Conservation (phyloP, 2,888 invertebrate species). For the Drosophila koepferae region DNA sequence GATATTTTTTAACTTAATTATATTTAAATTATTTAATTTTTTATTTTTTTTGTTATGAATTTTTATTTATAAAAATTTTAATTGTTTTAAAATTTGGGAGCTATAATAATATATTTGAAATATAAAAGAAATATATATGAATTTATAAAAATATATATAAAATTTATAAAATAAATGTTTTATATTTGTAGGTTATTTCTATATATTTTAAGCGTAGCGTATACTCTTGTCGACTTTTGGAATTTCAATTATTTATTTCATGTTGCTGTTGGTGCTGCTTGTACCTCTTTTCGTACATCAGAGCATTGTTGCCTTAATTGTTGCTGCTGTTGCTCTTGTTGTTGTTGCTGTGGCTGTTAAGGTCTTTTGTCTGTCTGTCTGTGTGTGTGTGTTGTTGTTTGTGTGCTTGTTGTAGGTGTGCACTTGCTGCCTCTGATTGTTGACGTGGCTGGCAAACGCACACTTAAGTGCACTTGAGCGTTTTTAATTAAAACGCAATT, state of each 20-base stretch:
- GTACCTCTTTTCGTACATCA: constrained; percentile 24
- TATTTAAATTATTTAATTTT: too few species aligned
- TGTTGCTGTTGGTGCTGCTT: not conserved
- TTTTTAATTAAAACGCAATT: constrained; percentile 79
- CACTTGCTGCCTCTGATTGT: constrained; percentile 56
- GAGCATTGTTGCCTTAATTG: constrained; percentile 53
- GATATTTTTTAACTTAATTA: too few species aligned
- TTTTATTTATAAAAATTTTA: too few species aligned
- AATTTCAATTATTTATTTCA: constrained; percentile 17
- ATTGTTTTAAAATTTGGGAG: too few species aligned
- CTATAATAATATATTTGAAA: too few species aligned
- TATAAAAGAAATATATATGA: too few species aligned
- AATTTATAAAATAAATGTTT: too few species aligned
- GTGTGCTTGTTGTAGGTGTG: constrained; percentile 47
- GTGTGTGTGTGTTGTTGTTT: constrained; percentile 17
- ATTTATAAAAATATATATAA: too few species aligned
- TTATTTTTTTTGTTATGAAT: too few species aligned
- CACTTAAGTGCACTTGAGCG: constrained; percentile 80
- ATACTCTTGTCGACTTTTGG: constrained; percentile 15
- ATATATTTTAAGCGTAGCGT: constrained; percentile 6
- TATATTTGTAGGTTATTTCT: not conserved
- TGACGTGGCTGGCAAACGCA: constrained; percentile 75
- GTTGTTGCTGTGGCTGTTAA: constrained; percentile 17
- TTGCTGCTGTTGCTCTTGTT: constrained; percentile 38
- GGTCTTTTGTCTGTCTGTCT: constrained; percentile 26